Evolutionary conservation across 1,140 invertebrate genomes (phyloP).

Genomic region (Trinorchestia longiramus): DNA sequence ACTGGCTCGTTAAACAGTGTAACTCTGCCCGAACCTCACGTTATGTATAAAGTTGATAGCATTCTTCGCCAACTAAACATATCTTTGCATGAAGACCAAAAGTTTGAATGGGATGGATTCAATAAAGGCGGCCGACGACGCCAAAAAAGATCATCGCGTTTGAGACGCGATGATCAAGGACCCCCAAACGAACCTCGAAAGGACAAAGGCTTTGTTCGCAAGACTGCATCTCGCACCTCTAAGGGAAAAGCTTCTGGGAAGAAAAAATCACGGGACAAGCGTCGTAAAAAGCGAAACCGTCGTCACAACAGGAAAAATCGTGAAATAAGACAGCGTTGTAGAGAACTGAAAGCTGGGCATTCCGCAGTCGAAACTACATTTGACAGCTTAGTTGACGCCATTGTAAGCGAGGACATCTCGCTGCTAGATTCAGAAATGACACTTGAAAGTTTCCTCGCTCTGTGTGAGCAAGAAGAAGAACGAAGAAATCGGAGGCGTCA

Average conservation of each 20-base stretch:
- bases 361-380: background rate
- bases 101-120: background rate
- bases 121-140: constrained; percentile 25
- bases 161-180: no score
- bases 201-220: constrained; percentile 38
- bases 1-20: background rate
- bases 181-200: background rate
- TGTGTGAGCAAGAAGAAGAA: constrained; percentile 40
- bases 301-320: constrained; percentile 18
- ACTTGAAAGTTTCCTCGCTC: background rate
- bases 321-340: constrained; percentile 14
- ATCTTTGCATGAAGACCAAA: constrained; percentile 62
- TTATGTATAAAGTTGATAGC: constrained; percentile 63
- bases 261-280: constrained; percentile 30
- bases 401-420: background rate
- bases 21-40: constrained; percentile 60
- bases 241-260: constrained; percentile 48
- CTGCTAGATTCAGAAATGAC: background rate
- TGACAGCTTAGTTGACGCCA: background rate
- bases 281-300: constrained; percentile 38
- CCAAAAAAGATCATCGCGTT: constrained; percentile 27
- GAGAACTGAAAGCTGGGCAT: background rate
- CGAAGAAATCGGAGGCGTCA: constrained; percentile 13
- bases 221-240: background rate
- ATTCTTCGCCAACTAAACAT: constrained; percentile 61